Evolutionary conservation across 2,888 invertebrate species (phyloP), one percentile per base, ranked within the genome.

Genomic region (Macaria liturata): DNA sequence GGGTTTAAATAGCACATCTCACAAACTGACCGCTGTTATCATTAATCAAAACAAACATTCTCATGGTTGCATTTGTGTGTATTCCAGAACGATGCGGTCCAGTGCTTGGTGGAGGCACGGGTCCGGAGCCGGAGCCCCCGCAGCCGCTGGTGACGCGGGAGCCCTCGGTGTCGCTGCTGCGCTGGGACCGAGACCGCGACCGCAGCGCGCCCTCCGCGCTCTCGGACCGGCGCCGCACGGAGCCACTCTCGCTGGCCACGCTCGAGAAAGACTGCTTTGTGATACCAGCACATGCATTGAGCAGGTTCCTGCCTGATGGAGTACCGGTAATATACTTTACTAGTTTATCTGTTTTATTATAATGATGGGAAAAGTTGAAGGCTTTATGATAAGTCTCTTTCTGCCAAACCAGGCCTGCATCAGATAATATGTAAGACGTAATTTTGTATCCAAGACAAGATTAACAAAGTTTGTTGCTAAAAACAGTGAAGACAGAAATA

Each of bases 191-290:
- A 3, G 51, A 51, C 45, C 51, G 51, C 30, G 50, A 50, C 32
- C 51, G 45, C 45, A 9, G 9, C n/a, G 8, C 93, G 72, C 91
- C 84, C 61, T 83, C 88, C 61, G 83, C 91, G 46, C 80, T 84
- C 34, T 64, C 72, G 59, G 82, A 84, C 66, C 83, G 87, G 4
- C 77, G 85, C 39, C 93, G 90, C 56, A 81, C 94, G 49, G 95
- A 95, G 80, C 95, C 96, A 44, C 95, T 95, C 61, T 96, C 96
- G 4, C 91, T 97, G 72, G 95, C 97, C 49, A 96, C 96, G 49
- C 92, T 97, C 74, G 97, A 97, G 87, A 94, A 96, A 75, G 98
- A 98, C 92, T 98, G 97, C 88, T 98, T 98, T 90, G 97, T 98
- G 82, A 97, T 98, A 84, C 98, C 98, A 5, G 96, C 97, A 50